Conservation (phyloP, 2,888 invertebrate genomes). For the Drosophila mayaguana region DNA sequence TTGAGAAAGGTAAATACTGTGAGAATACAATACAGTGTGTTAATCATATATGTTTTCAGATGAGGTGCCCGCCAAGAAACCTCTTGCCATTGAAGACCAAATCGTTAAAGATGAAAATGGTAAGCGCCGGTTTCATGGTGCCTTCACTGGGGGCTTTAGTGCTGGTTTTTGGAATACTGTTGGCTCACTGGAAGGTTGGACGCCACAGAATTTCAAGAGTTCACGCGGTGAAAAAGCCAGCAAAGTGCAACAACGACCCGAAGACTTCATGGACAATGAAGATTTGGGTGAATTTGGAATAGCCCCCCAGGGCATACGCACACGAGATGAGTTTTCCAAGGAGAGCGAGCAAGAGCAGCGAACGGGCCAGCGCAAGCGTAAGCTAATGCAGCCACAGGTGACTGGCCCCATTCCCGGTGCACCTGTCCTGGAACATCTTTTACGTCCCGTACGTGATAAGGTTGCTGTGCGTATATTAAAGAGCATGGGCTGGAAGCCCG, state of each 20-base stretch:
- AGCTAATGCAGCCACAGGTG: conserved; percentile 67
- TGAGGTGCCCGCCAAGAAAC: conserved; percentile 92
- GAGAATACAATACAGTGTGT: neutral
- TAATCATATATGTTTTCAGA: conserved; percentile 86
- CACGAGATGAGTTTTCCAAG: conserved; percentile 91
- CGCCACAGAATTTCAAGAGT: conserved; percentile 95
- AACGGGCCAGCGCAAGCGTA: conserved; percentile 83
- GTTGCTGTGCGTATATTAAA: conserved; percentile 94
- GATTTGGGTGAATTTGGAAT: conserved; percentile 98
- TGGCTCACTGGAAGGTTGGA: conserved; percentile 98
- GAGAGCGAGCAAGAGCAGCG: conserved; percentile 60
- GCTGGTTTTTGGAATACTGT: conserved; percentile 99
- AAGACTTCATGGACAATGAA: conserved; percentile 99
- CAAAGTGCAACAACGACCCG: conserved; percentile 88
- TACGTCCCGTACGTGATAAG: conserved; percentile 92
- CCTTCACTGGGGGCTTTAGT: conserved; percentile 98
- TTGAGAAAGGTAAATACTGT: conserved; percentile 90
- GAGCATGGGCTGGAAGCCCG: conserved; percentile 96
- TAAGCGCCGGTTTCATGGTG: conserved; percentile 97
- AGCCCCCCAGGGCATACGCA: conserved; percentile 93
- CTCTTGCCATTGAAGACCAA: conserved; percentile 93
- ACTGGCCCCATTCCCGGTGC: conserved; percentile 86
- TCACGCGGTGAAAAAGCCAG: conserved; percentile 90
- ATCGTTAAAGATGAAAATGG: conserved; percentile 96
- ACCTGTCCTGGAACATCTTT: conserved; percentile 89